Evolutionary conservation across 2,888 invertebrate species (phyloP).

Genomic region (Apamea crenata): DNA sequence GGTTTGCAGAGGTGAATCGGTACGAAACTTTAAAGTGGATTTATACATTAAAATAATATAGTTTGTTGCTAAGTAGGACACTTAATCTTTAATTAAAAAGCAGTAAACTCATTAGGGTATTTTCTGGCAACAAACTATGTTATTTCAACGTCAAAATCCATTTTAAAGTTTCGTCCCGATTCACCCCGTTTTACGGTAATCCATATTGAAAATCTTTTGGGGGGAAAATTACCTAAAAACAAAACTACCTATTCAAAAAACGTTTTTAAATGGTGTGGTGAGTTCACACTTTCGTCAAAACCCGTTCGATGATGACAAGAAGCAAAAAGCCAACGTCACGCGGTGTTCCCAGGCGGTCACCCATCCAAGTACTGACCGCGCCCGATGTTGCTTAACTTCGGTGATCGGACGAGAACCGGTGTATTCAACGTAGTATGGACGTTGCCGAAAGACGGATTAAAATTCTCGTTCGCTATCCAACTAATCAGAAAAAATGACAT

Average conservation of each 20-base stretch:
- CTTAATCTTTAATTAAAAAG: no score
- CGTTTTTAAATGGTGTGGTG: neutral
- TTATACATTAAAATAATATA: no score
- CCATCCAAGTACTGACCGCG: constrained; percentile 89
- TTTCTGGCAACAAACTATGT: no score
- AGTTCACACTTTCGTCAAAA: neutral
- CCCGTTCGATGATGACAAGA: neutral
- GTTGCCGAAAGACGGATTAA: neutral
- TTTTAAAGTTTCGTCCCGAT: no score
- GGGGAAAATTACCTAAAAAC: neutral
- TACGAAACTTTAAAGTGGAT: no score
- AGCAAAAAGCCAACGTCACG: constrained; percentile 82
- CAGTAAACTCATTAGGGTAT: no score
- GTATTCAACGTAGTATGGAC: constrained; percentile 71
- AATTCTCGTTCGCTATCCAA: no score
- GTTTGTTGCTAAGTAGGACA: no score
- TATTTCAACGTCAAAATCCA: no score
- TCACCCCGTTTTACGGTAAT: no score
- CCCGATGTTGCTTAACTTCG: constrained; percentile 89
- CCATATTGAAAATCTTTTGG: neutral
- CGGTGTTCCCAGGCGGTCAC: constrained; percentile 88
- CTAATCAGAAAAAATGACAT: no score
- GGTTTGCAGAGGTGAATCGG: no score
- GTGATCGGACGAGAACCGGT: constrained; percentile 89
- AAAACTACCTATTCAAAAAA: neutral